phyloP scores from a whole-genome alignment of 2,888 invertebrate genomes.

The Tholera decimalis region DNA sequence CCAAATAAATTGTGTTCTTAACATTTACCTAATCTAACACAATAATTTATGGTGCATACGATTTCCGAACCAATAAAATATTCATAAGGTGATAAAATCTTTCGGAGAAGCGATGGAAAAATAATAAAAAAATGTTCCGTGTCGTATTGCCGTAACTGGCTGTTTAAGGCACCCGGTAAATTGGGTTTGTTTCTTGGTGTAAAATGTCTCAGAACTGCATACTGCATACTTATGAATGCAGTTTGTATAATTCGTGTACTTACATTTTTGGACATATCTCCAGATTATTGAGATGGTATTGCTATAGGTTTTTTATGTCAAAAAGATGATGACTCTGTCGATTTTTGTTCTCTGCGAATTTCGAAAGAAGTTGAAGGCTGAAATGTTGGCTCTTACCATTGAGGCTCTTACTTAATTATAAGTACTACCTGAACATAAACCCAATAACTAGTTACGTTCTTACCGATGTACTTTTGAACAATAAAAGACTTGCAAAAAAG shows the following conservation, averaged over 20 bases:
- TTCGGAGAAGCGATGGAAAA: conserved; percentile 72
- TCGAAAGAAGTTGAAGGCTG: not conserved
- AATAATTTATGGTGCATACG: conserved; percentile 72
- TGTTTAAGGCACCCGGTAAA: conserved; percentile 68
- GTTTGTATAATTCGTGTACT: conserved; percentile 4
- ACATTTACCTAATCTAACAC: conserved; percentile 59
- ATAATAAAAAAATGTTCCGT: conserved; percentile 67
- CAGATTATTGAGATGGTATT: not conserved
- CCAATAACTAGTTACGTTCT: too few species aligned
- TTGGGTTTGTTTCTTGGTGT: conserved; percentile 57
- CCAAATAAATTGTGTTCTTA: conserved; percentile 59
- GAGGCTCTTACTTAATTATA: too few species aligned
- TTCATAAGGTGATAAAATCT: conserved; percentile 80
- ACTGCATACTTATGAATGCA: conserved; percentile 10
- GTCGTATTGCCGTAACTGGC: conserved; percentile 67
- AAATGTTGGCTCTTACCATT: not conserved
- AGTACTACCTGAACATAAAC: conserved; percentile 1
- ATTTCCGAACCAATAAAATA: conserved; percentile 76
- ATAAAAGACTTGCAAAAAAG: not conserved
- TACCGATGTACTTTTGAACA: too few species aligned
- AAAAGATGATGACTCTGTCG: not conserved
- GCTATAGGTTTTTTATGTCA: not conserved
- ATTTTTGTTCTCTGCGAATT: conserved; percentile 1
- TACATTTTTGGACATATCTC: conserved; percentile 12
- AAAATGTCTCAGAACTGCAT: conserved; percentile 26